Base-by-base conservation (phyloP, 2,797 vertebrate species). In the Perodicticus potto region DNA sequence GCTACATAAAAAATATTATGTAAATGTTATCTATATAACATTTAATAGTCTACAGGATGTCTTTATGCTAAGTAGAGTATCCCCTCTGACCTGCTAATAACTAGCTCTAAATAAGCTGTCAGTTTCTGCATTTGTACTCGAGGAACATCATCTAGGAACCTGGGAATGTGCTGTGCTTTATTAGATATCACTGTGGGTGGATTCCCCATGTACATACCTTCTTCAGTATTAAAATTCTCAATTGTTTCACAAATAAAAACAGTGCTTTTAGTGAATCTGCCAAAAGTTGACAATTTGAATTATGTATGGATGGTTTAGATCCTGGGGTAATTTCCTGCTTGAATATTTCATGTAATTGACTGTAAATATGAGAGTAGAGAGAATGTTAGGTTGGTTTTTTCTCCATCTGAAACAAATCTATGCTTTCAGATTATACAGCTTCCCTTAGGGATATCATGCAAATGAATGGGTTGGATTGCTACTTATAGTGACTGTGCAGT, bases 311-410 rank as follows among this genome's bases (percentile, higher is more conserved):
- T 95, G 45, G 95, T 84, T 96, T 97, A 95, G 65, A 90, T 92
- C 55, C 61, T 91, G 19, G 25, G 45, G 25, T 78, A 93, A 96
- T 94, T 96, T 94, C 55, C 85, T 94, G 37, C 37, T 96, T 94
- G 81, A 95, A 84, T 93, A 93, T 97, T 94, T 97, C 83, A 94
- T 95, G 65, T 95, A 95, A 95, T 93, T 94, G 91, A 82, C 72
- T 91, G 5, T 83, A 93, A 96, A 95, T 89, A 90, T 91, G 65
- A 93, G 94, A 91, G 27, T 49, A 93, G 55, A 69, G 43, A 78
- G 76, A 91, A 85, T 94, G 32, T 84, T 86, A 37, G 65, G 32
- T 59, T 86, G 40, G 85, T 88, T 92, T 92, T 95, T 95, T 69
- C 37, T 84, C 29, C 77, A 67, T 95, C 72, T 83, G n/a, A 95